A percentile compares a stretch with the other conserved stretches of the same genome.
Evolutionary conservation across 2,888 invertebrate genomes (phyloP).

Genomic region (Enchytraeus crypticus): DNA sequence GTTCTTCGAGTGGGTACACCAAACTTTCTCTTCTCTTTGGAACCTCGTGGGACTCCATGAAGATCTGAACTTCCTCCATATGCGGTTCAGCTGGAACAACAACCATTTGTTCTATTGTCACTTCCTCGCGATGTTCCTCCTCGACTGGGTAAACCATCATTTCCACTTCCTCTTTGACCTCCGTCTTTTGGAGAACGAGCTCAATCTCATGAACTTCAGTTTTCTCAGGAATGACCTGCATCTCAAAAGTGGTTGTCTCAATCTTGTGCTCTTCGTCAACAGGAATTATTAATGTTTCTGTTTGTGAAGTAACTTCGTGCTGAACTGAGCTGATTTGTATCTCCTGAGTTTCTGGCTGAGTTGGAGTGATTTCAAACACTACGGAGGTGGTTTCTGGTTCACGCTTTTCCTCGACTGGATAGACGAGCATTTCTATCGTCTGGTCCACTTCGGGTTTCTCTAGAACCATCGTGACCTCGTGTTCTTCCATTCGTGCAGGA

Average conservation of each 20-base stretch:
- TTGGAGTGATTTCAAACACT: neutral
- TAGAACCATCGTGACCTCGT: neutral
- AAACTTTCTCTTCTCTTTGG: neutral
- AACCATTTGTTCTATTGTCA: neutral
- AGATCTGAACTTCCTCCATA: neutral
- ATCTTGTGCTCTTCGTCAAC: neutral
- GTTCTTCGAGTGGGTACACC: conserved; percentile 4
- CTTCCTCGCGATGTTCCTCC: neutral
- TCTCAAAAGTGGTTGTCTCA: neutral
- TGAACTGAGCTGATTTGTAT: neutral
- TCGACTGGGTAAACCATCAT: neutral
- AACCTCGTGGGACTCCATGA: neutral
- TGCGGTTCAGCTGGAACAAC: neutral
- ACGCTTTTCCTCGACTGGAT: neutral
- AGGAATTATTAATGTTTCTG: neutral
- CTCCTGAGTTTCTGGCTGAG: neutral
- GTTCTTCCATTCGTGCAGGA: neutral
- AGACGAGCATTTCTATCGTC: neutral
- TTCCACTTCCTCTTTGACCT: neutral
- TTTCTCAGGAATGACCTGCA: neutral
- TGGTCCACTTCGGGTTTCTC: neutral
- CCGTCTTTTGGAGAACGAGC: neutral
- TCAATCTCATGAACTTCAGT: neutral
- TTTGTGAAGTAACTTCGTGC: neutral
- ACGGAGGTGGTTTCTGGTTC: neutral